These are phyloP conservation scores for Salvelinus namaycush DNA, from an alignment of 2,113 vertebrate genomes.

Conservation along the genomic window DNA sequence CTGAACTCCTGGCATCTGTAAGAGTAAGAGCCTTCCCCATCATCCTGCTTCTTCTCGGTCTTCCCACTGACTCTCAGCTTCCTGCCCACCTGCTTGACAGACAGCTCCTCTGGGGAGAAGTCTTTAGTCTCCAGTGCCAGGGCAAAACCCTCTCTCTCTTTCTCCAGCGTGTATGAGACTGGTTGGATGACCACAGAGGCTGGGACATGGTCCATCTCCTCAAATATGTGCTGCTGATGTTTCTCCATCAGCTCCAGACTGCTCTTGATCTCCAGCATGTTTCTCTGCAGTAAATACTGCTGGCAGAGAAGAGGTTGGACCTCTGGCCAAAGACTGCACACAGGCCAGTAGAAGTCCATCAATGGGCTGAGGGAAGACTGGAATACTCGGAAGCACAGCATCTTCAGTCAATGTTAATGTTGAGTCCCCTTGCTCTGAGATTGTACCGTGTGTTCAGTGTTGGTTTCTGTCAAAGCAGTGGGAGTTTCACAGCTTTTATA, in stretches of 20 bases:
- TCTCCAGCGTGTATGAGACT: constrained; percentile 19
- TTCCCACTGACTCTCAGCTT: constrained; percentile 33
- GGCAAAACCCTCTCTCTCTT: constrained; percentile 17
- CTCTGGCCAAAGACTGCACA: constrained; percentile 25
- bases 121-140: constrained; percentile 38
- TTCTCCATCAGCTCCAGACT: constrained; percentile 15
- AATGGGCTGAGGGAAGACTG: constrained; percentile 13
- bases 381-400: background rate
- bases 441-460: constrained; percentile 4
- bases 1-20: constrained; percentile 33
- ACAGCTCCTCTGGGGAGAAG: constrained; percentile 36
- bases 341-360: constrained; percentile 26
- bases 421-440: background rate
- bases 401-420: too few species aligned
- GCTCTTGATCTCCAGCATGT: constrained; percentile 24
- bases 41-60: constrained; percentile 32
- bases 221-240: constrained; percentile 8
- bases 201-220: constrained; percentile 9
- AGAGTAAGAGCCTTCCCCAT: constrained; percentile 31
- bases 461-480: constrained; percentile 3
- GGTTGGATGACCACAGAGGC: background rate
- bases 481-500: background rate
- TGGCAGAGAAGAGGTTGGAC: constrained; percentile 8
- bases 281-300: constrained; percentile 12
- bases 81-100: constrained; percentile 22